A percentile compares a stretch with the other conserved stretches of the same genome.
phyloP scores from a whole-genome alignment of 2,797 vertebrate species.

The Hypotaenidia okinawae region DNA sequence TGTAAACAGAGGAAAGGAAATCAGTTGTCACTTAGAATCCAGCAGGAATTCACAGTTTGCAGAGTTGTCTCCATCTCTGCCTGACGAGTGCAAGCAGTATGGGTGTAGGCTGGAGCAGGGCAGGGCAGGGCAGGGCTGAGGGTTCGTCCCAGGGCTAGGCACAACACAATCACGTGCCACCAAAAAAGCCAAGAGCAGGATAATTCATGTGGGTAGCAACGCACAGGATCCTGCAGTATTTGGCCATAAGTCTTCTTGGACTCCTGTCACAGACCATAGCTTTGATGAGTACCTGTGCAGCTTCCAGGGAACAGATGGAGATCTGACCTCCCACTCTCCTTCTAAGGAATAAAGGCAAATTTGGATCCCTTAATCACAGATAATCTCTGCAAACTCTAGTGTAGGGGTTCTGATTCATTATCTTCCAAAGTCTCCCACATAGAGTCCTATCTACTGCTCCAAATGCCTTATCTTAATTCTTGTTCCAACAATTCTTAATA shows the following conservation, averaged over 20 bases:
- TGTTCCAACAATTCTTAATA: background rate
- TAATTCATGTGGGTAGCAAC: background rate
- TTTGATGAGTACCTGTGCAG: background rate
- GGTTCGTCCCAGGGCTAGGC: background rate
- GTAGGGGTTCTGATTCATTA: background rate
- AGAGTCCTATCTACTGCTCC: background rate
- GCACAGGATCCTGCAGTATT: background rate
- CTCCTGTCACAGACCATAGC: background rate
- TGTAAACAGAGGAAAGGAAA: background rate
- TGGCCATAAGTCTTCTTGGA: background rate
- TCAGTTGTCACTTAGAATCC: background rate
- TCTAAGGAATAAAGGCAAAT: background rate
- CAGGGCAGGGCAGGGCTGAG: background rate
- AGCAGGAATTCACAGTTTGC: background rate
- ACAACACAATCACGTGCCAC: rapidly evolving
- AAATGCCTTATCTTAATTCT: background rate
- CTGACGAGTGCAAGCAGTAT: rapidly evolving
- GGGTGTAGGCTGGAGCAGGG: background rate
- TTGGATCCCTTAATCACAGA: background rate
- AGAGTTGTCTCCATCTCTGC: background rate
- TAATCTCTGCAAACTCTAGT: background rate
- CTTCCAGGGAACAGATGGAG: background rate
- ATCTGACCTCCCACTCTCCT: background rate
- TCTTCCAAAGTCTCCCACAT: background rate
- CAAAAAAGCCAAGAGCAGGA: background rate